Evolutionary conservation across 2,113 vertebrate genomes (phyloP).

Genomic region (Nesospiza acunhae): DNA sequence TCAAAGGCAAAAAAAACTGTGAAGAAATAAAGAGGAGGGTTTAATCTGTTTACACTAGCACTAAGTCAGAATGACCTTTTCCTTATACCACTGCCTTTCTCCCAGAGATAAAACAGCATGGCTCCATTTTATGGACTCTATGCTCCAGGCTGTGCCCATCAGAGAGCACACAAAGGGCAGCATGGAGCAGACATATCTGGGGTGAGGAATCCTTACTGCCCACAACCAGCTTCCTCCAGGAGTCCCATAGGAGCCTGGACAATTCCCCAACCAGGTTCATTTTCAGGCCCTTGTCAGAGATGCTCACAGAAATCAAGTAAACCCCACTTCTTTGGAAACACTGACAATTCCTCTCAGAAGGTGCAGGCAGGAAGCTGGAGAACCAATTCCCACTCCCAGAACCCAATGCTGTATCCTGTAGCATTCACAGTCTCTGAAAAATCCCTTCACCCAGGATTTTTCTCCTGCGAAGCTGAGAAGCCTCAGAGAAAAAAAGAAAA

Average conservation of each 20-base stretch:
- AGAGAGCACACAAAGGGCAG: neutral
- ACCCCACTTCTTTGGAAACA: neutral
- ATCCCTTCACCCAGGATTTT: too few species aligned
- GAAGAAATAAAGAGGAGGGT: neutral
- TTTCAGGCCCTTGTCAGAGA: neutral
- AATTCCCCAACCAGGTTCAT: neutral
- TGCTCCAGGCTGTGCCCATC: neutral
- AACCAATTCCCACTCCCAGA: neutral
- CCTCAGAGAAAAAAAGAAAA: too few species aligned
- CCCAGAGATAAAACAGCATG: neutral
- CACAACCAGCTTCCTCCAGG: neutral
- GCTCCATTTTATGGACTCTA: neutral
- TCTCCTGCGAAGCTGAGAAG: too few species aligned
- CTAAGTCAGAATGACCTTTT: neutral
- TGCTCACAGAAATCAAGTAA: neutral
- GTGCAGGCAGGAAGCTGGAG: neutral
- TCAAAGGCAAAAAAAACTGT: neutral
- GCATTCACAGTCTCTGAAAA: too few species aligned
- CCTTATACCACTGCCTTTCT: neutral
- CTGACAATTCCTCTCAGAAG: neutral
- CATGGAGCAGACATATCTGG: neutral
- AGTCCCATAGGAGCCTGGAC: neutral
- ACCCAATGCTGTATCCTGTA: neutral
- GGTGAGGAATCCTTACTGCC: neutral
- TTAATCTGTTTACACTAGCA: neutral